Evolutionary conservation across 1,140 invertebrate species (phyloP).

Genomic region (Idris sp.): DNA sequence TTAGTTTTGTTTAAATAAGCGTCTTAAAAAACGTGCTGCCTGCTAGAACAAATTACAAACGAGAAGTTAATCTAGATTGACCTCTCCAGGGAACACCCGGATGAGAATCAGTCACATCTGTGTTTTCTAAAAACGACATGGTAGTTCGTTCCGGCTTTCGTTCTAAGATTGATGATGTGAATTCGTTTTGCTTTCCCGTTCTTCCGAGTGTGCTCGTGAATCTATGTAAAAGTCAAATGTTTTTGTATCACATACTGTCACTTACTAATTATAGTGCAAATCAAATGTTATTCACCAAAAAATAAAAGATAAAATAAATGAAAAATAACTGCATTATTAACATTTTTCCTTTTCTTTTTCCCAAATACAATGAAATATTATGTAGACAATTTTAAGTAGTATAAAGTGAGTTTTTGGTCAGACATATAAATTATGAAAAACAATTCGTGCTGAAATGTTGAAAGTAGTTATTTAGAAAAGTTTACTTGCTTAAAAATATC

Average conservation of each 20-base stretch:
- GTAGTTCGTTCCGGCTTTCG: conserved; percentile 61
- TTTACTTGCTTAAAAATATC: no score
- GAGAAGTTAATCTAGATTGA: conserved; percentile 62
- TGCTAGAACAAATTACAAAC: conserved; percentile 57
- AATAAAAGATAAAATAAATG: background rate
- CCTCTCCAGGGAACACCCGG: conserved; percentile 61
- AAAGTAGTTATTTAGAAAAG: no score
- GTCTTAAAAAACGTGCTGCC: conserved; percentile 44
- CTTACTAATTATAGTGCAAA: conserved; percentile 11
- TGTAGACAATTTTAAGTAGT: no score
- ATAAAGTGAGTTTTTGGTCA: no score
- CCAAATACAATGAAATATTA: no score
- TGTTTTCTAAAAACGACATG: conserved; percentile 62
- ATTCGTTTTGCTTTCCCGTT: conserved; percentile 35
- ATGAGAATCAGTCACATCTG: conserved; percentile 65
- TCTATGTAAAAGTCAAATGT: conserved; percentile 22
- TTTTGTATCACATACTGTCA: conserved; percentile 9
- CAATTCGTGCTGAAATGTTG: no score
- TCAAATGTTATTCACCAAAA: no score
- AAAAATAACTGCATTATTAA: no score
- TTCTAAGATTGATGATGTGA: conserved; percentile 62
- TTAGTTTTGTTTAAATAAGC: conserved; percentile 33
- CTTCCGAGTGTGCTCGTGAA: conserved; percentile 26
- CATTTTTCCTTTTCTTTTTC: no score
- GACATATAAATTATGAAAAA: no score